These are phyloP conservation scores for Crambe crambe DNA, from an alignment of 37 sponge, comb jelly and placozoan genomes.

Conservation along the genomic window DNA sequence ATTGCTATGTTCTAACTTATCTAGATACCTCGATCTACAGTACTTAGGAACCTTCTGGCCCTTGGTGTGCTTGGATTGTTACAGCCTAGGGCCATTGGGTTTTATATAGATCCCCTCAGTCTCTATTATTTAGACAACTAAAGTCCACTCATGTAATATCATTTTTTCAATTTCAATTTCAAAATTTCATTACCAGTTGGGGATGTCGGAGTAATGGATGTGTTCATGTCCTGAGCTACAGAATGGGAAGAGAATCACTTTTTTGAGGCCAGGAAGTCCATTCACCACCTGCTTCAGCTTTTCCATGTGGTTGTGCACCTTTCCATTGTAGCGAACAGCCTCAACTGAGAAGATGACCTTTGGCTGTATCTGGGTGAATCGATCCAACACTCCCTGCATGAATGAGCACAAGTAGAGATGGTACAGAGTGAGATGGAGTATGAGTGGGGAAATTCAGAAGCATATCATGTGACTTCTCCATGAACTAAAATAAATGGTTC, in stretches of 20 bases:
- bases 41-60: too few species aligned
- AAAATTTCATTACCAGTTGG: constrained; percentile 49
- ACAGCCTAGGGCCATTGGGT: too few species aligned
- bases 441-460: neutral
- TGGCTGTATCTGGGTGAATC: constrained; percentile 93
- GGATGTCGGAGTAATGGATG: constrained; percentile 53
- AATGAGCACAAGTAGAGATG: neutral
- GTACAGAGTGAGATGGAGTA: neutral
- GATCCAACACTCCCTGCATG: constrained; percentile 88
- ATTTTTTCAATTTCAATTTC: too few species aligned
- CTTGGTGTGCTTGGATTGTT: too few species aligned
- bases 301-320: constrained; percentile 74
- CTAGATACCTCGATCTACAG: too few species aligned
- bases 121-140: too few species aligned
- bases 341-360: constrained; percentile 98
- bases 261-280: constrained; percentile 80
- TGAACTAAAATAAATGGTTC: neutral
- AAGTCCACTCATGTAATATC: too few species aligned
- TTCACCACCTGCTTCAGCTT: constrained; percentile 88
- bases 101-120: too few species aligned
- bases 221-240: constrained; percentile 36
- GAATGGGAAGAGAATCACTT: constrained; percentile 80
- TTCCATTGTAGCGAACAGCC: constrained; percentile 93
- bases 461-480: neutral
- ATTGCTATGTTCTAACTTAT: too few species aligned